Evolutionary conservation across 2,113 vertebrate genomes (phyloP), one percentile per base, ranked within the genome.

Genomic region (Daubentonia madagascariensis): DNA sequence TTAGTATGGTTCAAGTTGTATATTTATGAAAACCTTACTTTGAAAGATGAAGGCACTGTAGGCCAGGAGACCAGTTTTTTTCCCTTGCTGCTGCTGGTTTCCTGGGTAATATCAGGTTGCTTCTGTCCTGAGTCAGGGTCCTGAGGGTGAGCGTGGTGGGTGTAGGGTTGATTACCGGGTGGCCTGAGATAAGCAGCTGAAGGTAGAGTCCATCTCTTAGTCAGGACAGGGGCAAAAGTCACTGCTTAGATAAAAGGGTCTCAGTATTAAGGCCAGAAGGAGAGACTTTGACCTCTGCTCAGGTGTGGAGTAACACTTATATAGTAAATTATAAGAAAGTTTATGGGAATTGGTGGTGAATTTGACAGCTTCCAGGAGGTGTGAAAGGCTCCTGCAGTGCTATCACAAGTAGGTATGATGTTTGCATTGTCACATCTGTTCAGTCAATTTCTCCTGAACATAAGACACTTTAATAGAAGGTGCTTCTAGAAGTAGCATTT

Each of bases 381-480:
- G 1, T n/a, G 16, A 28, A 75, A 92, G 13, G 30, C 50, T 87
- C n/a, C 80, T 94, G 32, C 30, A 63, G 75, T 48, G 92, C 79
- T 52, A 81, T 30, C 23, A 78, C 14, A 92, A 79, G 14, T 32
- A 79, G 63, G 3, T 73, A 70, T 45, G 57, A 88, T 88, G 72
- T 83, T 87, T 91, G 22, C 32, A 35, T 28, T 68, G n/a, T 91
- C 65, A 85, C 18, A 83, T 93, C 91, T 97, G 63, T 92, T 94
- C 40, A 67, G 63, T 87, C 83, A 93, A 0, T 94, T 76, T 97
- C 85, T 89, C 61, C 52, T 83, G 70, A 87, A 67, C 43, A 30
- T 88, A 72, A 76, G 52, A 85, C 37, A 52, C n/a, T 83, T 78
- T 76, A 94, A 63, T 32, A 96, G 88, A 96, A 94, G 48, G 45